A percentile compares a stretch with the other conserved stretches of the same genome.
Conservation (phyloP, 2,888 invertebrate genomes). For the Neocrepidodera transversa region DNA sequence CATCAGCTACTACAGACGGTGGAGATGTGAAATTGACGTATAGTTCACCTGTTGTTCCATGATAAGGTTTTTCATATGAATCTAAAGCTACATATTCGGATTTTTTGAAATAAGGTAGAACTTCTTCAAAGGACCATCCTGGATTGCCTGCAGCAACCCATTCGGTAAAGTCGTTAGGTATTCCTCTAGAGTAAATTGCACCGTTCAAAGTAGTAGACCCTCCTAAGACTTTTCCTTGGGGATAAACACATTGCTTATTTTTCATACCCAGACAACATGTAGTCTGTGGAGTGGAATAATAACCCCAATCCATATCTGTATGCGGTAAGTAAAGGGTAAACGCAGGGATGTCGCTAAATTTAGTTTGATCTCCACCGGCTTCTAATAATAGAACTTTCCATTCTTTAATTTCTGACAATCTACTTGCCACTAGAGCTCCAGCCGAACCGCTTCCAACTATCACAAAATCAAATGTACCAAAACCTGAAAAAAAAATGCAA, state of each 20-base stretch:
- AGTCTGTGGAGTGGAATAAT: conserved; percentile 38
- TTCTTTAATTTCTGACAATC: conserved; percentile 10
- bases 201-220: conserved; percentile 79
- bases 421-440: conserved; percentile 16
- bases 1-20: neutral
- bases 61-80: conserved; percentile 15
- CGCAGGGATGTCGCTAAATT: conserved; percentile 36
- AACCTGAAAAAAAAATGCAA: too few species aligned
- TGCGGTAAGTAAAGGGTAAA: conserved; percentile 23
- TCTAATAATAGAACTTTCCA: conserved; percentile 37
- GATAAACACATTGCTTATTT: conserved; percentile 52
- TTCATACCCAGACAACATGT: conserved; percentile 41
- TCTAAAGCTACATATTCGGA: conserved; percentile 63
- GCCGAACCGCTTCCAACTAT: conserved; percentile 21
- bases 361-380: conserved; percentile 33
- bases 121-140: conserved; percentile 75
- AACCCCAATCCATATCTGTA: conserved; percentile 42
- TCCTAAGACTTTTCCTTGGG: conserved; percentile 77
- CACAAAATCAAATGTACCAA: conserved; percentile 10
- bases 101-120: conserved; percentile 77
- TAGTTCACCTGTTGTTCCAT: conserved; percentile 63
- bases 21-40: conserved; percentile 46
- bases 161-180: conserved; percentile 69
- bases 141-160: too few species aligned
- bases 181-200: conserved; percentile 77